These are phyloP conservation scores for Protobothrops flavoviridis DNA, from an alignment of 2,113 vertebrate genomes.

Conservation along the genomic window DNA sequence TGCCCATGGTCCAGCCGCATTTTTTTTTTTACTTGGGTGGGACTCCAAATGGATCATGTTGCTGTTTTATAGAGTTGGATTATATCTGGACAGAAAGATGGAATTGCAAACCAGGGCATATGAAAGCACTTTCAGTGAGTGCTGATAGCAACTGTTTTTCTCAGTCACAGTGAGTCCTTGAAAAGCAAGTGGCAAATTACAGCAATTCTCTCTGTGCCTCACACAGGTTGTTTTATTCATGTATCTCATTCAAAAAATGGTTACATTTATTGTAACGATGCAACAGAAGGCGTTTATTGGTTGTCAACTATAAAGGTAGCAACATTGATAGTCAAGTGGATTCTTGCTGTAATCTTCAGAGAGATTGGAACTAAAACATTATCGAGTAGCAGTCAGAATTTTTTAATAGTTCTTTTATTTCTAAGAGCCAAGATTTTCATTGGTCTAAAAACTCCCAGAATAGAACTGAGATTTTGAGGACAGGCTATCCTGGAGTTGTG, in stretches of 20 bases:
- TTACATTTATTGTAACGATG: background rate
- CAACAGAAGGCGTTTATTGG: background rate
- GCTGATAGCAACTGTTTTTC: background rate
- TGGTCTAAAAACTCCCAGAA: background rate
- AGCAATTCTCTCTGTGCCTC: background rate
- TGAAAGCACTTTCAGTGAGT: background rate
- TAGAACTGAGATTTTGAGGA: background rate
- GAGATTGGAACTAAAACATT: background rate
- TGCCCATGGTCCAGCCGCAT: too few species aligned
- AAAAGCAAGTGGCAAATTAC: background rate
- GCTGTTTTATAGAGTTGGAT: conserved; percentile 37
- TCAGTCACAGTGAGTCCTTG: conserved; percentile 6
- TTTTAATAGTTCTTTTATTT: conserved; percentile 13
- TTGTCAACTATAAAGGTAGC: conserved; percentile 7
- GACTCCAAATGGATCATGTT: background rate
- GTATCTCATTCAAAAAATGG: background rate
- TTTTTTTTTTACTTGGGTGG: background rate
- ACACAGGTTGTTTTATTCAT: background rate
- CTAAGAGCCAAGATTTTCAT: conserved; percentile 30
- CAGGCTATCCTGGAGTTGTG: background rate
- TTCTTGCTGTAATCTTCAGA: background rate
- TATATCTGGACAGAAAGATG: conserved; percentile 20
- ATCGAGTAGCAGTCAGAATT: background rate
- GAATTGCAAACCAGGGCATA: background rate
- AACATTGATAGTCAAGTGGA: conserved; percentile 14